These are phyloP conservation scores for Sclerurus mexicanus DNA, from an alignment of 2,113 vertebrate species.

Conservation along the genomic window DNA sequence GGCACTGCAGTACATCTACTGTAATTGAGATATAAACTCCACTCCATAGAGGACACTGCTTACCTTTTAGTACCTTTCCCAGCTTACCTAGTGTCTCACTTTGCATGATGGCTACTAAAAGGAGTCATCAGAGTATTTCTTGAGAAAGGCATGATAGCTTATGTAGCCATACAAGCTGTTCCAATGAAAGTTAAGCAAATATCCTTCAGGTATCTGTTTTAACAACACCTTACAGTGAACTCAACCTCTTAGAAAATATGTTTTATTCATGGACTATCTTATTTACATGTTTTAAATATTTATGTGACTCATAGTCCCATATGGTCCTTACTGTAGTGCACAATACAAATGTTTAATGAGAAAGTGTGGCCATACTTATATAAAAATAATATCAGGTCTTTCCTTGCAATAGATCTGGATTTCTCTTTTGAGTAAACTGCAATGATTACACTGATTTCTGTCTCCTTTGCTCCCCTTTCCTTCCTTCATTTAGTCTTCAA, in stretches of 20 bases:
- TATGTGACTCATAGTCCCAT: not conserved
- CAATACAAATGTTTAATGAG: not conserved
- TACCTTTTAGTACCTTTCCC: not conserved
- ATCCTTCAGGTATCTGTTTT: not conserved
- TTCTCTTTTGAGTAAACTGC: not conserved
- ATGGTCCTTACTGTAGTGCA: not conserved
- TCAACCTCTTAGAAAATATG: not conserved
- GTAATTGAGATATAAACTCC: not conserved
- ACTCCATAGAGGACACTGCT: not conserved
- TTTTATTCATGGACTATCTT: slow-evolving; percentile 39
- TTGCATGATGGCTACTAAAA: not conserved
- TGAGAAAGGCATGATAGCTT: not conserved
- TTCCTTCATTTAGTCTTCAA: not conserved
- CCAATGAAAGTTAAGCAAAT: not conserved
- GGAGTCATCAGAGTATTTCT: not conserved
- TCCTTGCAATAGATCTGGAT: not conserved
- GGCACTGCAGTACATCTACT: not conserved
- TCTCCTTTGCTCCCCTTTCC: not conserved
- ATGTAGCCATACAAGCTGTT: not conserved
- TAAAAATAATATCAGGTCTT: not conserved
- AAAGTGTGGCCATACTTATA: not conserved
- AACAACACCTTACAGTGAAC: not conserved
- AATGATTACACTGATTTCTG: not conserved
- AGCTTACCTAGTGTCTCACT: not conserved
- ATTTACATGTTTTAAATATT: slow-evolving; percentile 17